Evolutionary conservation across 2,888 invertebrate species (phyloP).

Genomic region (Drosophila trichaetosa): DNA sequence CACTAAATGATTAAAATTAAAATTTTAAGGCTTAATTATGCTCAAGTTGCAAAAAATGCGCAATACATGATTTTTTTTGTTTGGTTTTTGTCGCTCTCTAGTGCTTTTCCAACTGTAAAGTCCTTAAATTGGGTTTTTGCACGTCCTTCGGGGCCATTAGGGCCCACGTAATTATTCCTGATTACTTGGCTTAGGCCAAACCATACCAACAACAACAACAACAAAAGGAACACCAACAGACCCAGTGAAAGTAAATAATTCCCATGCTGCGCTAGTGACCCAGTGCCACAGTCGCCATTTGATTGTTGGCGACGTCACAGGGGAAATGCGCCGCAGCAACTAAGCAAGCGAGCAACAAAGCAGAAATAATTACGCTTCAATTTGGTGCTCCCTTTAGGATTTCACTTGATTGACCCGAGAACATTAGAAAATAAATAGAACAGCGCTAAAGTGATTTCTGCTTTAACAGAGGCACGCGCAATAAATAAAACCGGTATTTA

Average conservation of each 20-base stretch:
- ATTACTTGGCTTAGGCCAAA: constrained; percentile 65
- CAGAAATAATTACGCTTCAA: constrained; percentile 77
- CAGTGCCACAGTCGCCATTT: constrained; percentile 67
- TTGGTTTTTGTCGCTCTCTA: not conserved
- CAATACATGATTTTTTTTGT: constrained; percentile 27
- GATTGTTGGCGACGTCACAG: constrained; percentile 63
- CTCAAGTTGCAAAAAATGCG: constrained; percentile 44
- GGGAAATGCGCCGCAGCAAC: constrained; percentile 74
- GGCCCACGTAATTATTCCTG: constrained; percentile 75
- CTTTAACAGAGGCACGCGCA: constrained; percentile 7
- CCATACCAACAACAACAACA: constrained; percentile 16
- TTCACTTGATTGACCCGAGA: constrained; percentile 61
- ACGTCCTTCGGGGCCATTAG: constrained; percentile 68
- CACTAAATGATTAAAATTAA: constrained; percentile 27
- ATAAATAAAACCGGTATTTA: not conserved
- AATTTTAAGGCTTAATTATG: constrained; percentile 46
- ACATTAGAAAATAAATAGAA: constrained; percentile 45
- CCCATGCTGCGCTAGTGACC: constrained; percentile 74
- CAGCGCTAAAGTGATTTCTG: constrained; percentile 36
- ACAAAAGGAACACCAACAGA: constrained; percentile 16
- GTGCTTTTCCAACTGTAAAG: constrained; percentile 43
- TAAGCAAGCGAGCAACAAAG: constrained; percentile 9
- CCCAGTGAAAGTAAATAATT: constrained; percentile 29
- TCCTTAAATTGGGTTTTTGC: constrained; percentile 56
- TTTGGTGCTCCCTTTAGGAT: constrained; percentile 67